These are phyloP conservation scores for Tauraco hartlaubi DNA, from an alignment of 2,797 vertebrate species.

Conservation along the genomic window DNA sequence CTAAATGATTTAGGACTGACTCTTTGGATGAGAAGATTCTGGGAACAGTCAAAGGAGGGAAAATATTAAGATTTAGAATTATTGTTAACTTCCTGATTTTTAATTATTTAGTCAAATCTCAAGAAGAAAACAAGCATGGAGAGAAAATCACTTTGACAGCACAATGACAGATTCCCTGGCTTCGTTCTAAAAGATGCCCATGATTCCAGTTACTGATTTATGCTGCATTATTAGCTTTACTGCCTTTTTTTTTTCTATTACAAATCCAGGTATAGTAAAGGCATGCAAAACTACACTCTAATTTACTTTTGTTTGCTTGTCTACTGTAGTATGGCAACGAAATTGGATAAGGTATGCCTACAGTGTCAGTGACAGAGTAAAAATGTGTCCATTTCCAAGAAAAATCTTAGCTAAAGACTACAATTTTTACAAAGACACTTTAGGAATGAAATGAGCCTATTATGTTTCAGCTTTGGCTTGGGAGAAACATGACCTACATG, in stretches of 20 bases:
- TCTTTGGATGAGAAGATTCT: neutral
- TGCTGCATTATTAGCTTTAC: neutral
- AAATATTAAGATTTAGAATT: neutral
- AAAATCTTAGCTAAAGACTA: neutral
- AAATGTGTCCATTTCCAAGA: neutral
- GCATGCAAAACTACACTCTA: neutral
- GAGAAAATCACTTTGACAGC: neutral
- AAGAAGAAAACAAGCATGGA: neutral
- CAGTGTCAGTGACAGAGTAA: neutral
- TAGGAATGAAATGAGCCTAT: neutral
- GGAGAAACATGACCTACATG: neutral
- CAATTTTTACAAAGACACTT: neutral
- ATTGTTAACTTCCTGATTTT: neutral
- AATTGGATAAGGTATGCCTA: neutral
- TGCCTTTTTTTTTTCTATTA: neutral
- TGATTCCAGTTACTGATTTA: neutral
- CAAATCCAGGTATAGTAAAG: neutral
- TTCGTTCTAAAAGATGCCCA: neutral
- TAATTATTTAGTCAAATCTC: neutral
- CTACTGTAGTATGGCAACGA: neutral
- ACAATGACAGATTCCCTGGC: neutral
- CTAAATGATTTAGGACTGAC: neutral
- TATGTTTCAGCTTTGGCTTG: neutral
- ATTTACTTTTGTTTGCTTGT: neutral
- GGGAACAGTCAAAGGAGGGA: neutral